These are phyloP conservation scores for Pica pica DNA, from an alignment of 2,113 vertebrate genomes.

Conservation along the genomic window DNA sequence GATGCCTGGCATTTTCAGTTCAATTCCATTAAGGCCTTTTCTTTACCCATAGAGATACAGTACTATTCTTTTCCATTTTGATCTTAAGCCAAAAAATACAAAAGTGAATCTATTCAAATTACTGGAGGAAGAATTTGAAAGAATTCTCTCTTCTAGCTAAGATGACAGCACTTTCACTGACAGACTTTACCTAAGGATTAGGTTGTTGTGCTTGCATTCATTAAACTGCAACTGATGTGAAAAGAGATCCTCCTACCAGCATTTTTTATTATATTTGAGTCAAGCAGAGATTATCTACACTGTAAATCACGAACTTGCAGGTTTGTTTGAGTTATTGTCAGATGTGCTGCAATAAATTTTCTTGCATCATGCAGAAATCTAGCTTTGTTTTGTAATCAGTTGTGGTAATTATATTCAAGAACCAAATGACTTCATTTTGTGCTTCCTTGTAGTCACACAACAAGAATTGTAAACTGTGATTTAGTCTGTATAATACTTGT, in stretches of 20 bases:
- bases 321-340: constrained; percentile 3
- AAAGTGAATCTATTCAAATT: neutral
- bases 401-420: neutral
- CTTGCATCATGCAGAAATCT: constrained; percentile 26
- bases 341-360: constrained; percentile 11
- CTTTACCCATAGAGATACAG: neutral
- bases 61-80: neutral
- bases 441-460: neutral
- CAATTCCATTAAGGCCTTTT: neutral
- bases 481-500: neutral
- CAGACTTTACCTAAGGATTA: neutral
- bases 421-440: neutral
- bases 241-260: neutral
- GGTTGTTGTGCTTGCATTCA: neutral
- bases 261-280: neutral
- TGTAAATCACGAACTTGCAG: constrained; percentile 1
- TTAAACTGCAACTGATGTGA: neutral
- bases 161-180: neutral
- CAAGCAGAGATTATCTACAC: neutral
- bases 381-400: constrained; percentile 30
- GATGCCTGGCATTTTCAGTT: neutral
- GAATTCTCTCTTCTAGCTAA: neutral
- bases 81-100: neutral
- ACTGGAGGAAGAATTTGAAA: neutral
- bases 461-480: neutral